Evolutionary conservation across 2,888 invertebrate species (phyloP).

Genomic region (Carabus problematicus): DNA sequence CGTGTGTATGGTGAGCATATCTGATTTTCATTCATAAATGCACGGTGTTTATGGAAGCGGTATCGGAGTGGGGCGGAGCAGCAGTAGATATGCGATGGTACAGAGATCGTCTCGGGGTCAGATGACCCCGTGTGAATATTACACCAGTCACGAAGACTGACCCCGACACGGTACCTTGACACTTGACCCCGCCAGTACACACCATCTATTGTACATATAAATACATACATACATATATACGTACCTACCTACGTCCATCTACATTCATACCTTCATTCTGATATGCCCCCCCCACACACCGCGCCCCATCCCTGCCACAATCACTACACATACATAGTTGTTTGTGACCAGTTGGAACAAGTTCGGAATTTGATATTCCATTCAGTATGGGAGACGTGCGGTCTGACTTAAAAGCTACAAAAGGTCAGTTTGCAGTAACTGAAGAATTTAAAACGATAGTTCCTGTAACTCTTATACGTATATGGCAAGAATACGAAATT

Average conservation of each 20-base stretch:
- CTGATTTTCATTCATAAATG: conserved; percentile 5
- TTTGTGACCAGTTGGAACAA: not conserved
- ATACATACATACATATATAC: too few relatives aligned
- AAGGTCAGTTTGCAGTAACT: too few relatives aligned
- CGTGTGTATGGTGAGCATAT: not conserved
- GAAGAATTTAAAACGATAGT: too few relatives aligned
- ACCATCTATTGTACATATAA: too few relatives aligned
- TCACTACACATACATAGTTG: not conserved
- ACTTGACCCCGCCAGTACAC: conserved; percentile 9
- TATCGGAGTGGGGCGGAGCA: not conserved
- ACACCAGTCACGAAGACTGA: conserved; percentile 2
- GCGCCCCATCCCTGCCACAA: not conserved
- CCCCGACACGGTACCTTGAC: conserved; percentile 19
- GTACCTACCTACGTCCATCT: too few relatives aligned
- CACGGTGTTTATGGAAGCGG: not conserved
- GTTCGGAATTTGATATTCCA: conserved; percentile 11
- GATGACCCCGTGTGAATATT: conserved; percentile 23
- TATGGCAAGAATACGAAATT: too few relatives aligned
- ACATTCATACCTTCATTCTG: too few relatives aligned
- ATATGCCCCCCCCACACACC: not conserved
- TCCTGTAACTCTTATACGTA: too few relatives aligned
- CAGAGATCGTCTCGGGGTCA: conserved; percentile 16
- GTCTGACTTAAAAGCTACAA: too few relatives aligned
- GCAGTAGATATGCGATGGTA: not conserved
- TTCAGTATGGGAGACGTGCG: not conserved